Evolutionary conservation across 2,888 invertebrate genomes (phyloP), one percentile per base, ranked within the genome.

Genomic region (Omphaloscelis lunosa): DNA sequence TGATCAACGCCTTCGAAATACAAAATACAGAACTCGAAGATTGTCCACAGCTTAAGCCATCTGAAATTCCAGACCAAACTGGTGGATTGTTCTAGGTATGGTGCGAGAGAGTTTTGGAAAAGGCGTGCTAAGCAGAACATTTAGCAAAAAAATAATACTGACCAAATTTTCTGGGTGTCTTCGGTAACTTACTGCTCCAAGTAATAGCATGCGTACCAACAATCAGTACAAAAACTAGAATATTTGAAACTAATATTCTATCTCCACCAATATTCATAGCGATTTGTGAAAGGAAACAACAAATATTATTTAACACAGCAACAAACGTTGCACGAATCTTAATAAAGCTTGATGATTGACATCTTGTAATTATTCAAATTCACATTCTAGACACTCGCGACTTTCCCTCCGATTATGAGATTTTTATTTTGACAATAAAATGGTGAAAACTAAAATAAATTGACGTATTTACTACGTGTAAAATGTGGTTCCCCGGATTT

Each of bases 101-200:
- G 11, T 11, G 20, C 29, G 20, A 4, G 20, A 27, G 5, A 29
- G 48, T 29, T 67, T 51, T 67, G 9, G 15, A 17, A 34, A 67
- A 34, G 5, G 6, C 8, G 9, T 51, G 9, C 15, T n/a, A 23
- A 34, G 20, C 20, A 61, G 23, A 61, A 41, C 0, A 41, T 9
- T 72, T n/a, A 7, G 0, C 15, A 41, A 4, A 3, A 72, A 69
- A 72, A 68, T 12, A 34, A 72, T 7, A 70, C 75, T 67, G 15
- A 84, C 82, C 84, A 6, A 70, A 62, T 80, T 70, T 41, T 15
- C 12, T 23, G 1, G 70, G 82, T 11, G 34, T 80, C 15, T 23
- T 17, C 8, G 68, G 75, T 34, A 75, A 34, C 0, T 23, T 7
- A 39, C 1, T 63, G 11, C 69, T 84, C 80, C 82, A 83, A 56